These are phyloP conservation scores for Tympanoctomys barrerae DNA, from an alignment of 2,797 vertebrate species.

Conservation along the genomic window DNA sequence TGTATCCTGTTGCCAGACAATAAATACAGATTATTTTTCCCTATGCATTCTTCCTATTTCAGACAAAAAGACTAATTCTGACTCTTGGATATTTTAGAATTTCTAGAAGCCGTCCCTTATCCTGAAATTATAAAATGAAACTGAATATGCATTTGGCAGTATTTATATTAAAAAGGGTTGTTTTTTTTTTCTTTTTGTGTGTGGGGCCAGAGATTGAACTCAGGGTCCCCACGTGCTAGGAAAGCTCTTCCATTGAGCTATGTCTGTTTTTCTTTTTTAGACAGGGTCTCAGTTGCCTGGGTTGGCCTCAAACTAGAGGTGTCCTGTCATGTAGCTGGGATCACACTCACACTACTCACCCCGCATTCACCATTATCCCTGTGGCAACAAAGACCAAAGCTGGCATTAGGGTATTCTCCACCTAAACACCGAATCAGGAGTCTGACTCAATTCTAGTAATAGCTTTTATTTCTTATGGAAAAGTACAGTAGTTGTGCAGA, in stretches of 20 bases:
- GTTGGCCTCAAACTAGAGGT: background rate
- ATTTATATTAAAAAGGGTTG: constrained; percentile 9
- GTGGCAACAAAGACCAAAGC: background rate
- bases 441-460: constrained; percentile 87
- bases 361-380: background rate
- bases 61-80: constrained; percentile 14
- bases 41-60: background rate
- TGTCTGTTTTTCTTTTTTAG: background rate
- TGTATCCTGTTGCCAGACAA: background rate
- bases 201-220: background rate
- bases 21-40: background rate
- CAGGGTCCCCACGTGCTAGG: background rate
- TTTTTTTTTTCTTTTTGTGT: background rate
- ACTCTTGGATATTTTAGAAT: constrained; percentile 2
- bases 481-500: constrained; percentile 99
- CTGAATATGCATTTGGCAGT: background rate
- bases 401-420: background rate
- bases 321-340: background rate
- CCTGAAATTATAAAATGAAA: constrained; percentile 54
- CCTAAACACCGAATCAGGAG: constrained; percentile 33
- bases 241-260: background rate
- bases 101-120: constrained; percentile 28
- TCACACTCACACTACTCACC: background rate
- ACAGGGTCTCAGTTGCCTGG: background rate
- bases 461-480: constrained; percentile 90